These are phyloP conservation scores for Microplitis mediator DNA, from an alignment of 1,140 invertebrate species.

Conservation along the genomic window DNA sequence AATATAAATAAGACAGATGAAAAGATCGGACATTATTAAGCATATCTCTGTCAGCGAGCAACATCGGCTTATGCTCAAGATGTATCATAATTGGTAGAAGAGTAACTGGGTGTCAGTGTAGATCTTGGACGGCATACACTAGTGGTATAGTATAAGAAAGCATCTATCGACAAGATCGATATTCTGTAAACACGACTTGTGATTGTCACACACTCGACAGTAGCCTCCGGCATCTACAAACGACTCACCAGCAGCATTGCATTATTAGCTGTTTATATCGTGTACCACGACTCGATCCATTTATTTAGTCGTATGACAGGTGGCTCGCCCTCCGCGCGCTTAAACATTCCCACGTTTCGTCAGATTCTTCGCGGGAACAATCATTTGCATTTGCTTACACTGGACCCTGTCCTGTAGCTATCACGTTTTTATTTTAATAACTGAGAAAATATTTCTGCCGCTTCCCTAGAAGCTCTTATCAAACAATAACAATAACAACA, in stretches of 20 bases:
- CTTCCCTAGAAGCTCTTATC: not conserved
- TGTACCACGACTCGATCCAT: conserved; percentile 51
- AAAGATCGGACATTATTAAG: no score
- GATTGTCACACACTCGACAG: conserved; percentile 3
- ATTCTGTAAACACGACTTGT: conserved; percentile 3
- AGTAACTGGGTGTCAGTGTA: no score
- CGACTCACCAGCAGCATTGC: conserved; percentile 17
- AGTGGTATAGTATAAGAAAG: not conserved
- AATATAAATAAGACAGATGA: no score
- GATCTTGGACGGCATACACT: no score
- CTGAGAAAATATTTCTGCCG: not conserved
- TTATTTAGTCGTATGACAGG: conserved; percentile 48
- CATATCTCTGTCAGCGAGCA: no score
- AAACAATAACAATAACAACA: no score
- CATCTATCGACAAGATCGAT: conserved; percentile 20
- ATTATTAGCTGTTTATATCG: conserved; percentile 47
- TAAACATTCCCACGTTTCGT: conserved; percentile 54
- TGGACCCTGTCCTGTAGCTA: conserved; percentile 16
- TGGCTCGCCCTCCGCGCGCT: conserved; percentile 22
- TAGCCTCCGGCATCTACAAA: conserved; percentile 25
- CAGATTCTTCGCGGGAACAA: conserved; percentile 46
- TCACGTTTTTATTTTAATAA: conserved; percentile 11
- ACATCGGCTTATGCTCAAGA: not conserved
- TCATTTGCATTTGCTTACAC: conserved; percentile 31
- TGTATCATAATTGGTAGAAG: not conserved